Evolutionary conservation across 2,113 vertebrate species (phyloP).

Genomic region (Erinaceus europaeus): DNA sequence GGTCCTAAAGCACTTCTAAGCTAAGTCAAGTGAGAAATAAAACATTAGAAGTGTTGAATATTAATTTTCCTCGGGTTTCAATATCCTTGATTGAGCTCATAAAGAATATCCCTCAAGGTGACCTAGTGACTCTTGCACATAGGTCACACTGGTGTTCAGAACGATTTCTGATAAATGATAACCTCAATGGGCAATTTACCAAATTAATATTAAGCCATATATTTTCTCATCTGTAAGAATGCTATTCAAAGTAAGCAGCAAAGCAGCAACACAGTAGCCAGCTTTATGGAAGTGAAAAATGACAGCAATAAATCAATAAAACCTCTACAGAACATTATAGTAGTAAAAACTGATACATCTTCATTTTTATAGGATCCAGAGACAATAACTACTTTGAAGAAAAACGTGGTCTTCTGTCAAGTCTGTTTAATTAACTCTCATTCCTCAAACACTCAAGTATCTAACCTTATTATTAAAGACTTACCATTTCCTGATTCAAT

Average conservation of each 20-base stretch:
- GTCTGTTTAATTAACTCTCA: conserved; percentile 33
- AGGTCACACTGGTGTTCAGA: neutral
- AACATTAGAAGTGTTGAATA: neutral
- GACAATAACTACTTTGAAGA: neutral
- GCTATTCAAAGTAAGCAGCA: conserved; percentile 2
- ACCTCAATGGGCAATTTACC: neutral
- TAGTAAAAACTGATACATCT: neutral
- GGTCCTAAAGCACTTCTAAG: conserved; percentile 16
- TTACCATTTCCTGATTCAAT: neutral
- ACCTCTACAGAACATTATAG: neutral
- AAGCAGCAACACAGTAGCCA: conserved; percentile 4
- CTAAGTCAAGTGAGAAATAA: conserved; percentile 19
- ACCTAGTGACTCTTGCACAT: neutral
- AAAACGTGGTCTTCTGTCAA: neutral
- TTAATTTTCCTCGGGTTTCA: conserved; percentile 32
- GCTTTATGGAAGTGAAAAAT: neutral
- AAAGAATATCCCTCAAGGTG: neutral
- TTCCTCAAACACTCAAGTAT: conserved; percentile 5
- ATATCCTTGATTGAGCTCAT: neutral
- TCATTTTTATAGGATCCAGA: conserved; percentile 6
- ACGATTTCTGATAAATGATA: neutral
- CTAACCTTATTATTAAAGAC: neutral
- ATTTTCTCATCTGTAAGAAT: conserved; percentile 13
- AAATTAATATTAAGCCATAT: conserved; percentile 11
- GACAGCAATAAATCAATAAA: neutral